A percentile compares a stretch with the other conserved stretches of the same genome.
phyloP scores from a whole-genome alignment of 1,140 invertebrate genomes.

The Teleopsis dalmanni region DNA sequence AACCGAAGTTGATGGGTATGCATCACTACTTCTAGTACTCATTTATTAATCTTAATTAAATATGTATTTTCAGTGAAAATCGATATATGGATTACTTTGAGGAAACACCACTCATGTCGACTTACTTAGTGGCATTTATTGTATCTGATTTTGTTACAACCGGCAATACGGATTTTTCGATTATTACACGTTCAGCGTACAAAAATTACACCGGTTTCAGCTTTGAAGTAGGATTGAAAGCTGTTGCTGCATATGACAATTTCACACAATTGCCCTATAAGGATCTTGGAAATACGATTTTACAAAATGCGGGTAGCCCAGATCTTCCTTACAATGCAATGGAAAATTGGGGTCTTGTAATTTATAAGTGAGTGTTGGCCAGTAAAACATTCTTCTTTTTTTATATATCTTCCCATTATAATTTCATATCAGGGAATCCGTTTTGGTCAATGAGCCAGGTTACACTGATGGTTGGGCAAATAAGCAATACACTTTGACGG shows the following conservation, averaged over 20 bases:
- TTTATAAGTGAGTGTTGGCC: conserved; percentile 48
- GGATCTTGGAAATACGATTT: conserved; percentile 42
- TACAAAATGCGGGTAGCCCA: conserved; percentile 64
- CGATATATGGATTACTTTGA: conserved; percentile 26
- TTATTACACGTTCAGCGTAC: conserved; percentile 59
- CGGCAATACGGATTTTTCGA: conserved; percentile 34
- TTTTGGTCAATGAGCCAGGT: conserved; percentile 19
- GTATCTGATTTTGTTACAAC: conserved; percentile 59
- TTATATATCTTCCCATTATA: too few species aligned
- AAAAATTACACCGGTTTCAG: conserved; percentile 54
- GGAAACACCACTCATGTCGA: conserved; percentile 62
- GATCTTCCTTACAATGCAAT: conserved; percentile 70
- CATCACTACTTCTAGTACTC: neutral
- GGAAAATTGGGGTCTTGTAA: conserved; percentile 78
- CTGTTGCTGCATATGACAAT: conserved; percentile 43
- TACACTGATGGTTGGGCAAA: conserved; percentile 28
- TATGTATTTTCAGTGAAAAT: conserved; percentile 12
- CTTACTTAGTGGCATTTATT: conserved; percentile 66
- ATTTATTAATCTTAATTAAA: neutral
- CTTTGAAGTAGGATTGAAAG: conserved; percentile 46
- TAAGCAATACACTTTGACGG: conserved; percentile 43
- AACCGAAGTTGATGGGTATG: conserved; percentile 15
- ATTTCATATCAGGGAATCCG: conserved; percentile 22
- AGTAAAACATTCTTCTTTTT: too few species aligned
- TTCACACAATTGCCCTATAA: conserved; percentile 46